Evolutionary conservation across 1,140 invertebrate species (phyloP).

Genomic region (Steinernema khuongi): DNA sequence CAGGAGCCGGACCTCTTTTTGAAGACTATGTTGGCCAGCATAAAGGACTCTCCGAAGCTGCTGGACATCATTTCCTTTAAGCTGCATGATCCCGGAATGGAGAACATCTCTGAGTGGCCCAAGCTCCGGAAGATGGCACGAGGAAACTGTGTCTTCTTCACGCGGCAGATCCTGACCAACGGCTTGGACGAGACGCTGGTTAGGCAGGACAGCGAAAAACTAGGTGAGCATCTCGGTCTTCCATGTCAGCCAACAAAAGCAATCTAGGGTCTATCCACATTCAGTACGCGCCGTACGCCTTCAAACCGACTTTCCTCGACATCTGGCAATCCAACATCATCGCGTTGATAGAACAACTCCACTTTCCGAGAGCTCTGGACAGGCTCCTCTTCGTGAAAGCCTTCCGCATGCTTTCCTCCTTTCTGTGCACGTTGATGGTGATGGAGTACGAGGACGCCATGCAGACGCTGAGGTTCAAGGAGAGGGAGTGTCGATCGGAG

Average conservation of each 20-base stretch:
- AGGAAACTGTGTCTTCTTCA: neutral
- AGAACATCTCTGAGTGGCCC: neutral
- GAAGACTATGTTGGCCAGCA: constrained; percentile 1
- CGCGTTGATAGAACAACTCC: neutral
- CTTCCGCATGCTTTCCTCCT: neutral
- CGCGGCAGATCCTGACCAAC: neutral
- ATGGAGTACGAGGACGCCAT: neutral
- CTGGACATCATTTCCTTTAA: neutral
- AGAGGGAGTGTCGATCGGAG: neutral
- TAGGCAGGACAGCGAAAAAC: neutral
- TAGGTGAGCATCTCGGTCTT: too few species aligned
- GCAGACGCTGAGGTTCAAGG: neutral
- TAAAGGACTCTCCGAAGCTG: constrained; percentile 1
- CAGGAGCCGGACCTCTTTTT: constrained; percentile 1
- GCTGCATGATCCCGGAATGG: neutral
- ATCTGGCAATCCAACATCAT: constrained; percentile 5
- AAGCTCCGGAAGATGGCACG: neutral
- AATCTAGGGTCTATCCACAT: neutral
- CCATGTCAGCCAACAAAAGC: too few species aligned
- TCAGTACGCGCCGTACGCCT: neutral
- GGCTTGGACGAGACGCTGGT: neutral
- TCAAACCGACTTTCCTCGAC: neutral
- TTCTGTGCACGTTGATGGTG: neutral
- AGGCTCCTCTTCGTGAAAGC: neutral
- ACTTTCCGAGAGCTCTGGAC: neutral